These are phyloP conservation scores for Catamblyrhynchus diadema DNA, from an alignment of 2,797 vertebrate species.

Conservation along the genomic window DNA sequence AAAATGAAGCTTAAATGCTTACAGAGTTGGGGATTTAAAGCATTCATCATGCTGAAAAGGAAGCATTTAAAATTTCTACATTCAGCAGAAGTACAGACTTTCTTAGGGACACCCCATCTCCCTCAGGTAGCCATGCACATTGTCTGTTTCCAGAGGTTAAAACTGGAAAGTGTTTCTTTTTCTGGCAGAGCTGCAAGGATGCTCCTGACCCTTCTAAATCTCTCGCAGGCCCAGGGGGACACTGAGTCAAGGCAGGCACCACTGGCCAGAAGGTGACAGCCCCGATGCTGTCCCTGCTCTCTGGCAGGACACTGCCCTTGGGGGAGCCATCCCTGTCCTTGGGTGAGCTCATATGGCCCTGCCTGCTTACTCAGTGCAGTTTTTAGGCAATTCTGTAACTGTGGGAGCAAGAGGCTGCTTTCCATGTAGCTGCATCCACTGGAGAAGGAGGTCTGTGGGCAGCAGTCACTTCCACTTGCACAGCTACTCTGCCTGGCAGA, in stretches of 20 bases:
- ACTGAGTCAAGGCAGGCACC: not conserved
- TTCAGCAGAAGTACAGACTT: not conserved
- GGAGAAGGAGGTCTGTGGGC: not conserved
- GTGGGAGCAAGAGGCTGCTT: not conserved
- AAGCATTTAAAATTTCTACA: not conserved
- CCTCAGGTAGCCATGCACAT: not conserved
- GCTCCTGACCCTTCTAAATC: not conserved
- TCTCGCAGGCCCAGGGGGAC: not conserved
- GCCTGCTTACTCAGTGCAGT: accelerated
- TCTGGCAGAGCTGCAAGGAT: accelerated
- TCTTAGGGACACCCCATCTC: not conserved
- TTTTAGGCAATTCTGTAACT: not conserved
- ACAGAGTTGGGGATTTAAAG: not conserved
- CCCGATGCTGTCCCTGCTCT: not conserved
- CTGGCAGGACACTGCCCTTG: accelerated
- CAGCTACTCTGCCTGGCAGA: not conserved
- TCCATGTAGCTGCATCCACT: not conserved
- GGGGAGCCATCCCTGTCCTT: not conserved
- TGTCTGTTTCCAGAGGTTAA: accelerated
- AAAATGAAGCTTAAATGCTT: not conserved
- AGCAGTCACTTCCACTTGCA: not conserved
- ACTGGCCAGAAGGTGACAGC: not conserved
- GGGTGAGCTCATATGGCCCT: not conserved
- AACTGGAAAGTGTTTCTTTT: not conserved
- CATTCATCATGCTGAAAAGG: not conserved